Conservation (phyloP, 2,888 invertebrate species). For the Tenthredo notha region DNA sequence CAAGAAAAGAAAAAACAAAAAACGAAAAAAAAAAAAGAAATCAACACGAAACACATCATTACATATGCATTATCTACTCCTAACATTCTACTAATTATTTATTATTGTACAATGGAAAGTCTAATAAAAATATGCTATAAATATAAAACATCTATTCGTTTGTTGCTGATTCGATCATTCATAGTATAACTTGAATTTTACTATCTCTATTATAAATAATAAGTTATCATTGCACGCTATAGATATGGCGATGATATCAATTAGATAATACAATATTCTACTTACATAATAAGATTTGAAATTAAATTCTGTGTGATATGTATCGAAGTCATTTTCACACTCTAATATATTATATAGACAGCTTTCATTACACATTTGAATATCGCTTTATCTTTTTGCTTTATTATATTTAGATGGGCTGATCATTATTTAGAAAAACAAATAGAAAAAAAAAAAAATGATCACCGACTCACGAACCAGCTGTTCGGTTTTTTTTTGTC, state of each 20-base stretch:
- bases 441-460: background rate
- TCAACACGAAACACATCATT: conserved; percentile 48
- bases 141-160: conserved; percentile 61
- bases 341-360: background rate
- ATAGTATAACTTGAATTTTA: conserved; percentile 15
- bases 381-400: background rate
- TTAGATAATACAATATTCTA: background rate
- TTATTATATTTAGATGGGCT: background rate
- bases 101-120: conserved; percentile 75
- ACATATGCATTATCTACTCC: conserved; percentile 58
- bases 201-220: conserved; percentile 4
- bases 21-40: background rate
- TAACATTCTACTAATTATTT: conserved; percentile 75
- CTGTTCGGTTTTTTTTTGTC: background rate
- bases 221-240: background rate
- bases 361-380: background rate
- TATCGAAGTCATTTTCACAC: background rate
- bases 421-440: background rate
- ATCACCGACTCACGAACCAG: background rate
- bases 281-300: background rate
- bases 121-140: conserved; percentile 73
- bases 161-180: conserved; percentile 55
- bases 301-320: background rate
- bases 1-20: background rate
- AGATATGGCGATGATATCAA: background rate